Conservation (phyloP, 23 tunicate genomes). For the Trididemnum clinides region DNA sequence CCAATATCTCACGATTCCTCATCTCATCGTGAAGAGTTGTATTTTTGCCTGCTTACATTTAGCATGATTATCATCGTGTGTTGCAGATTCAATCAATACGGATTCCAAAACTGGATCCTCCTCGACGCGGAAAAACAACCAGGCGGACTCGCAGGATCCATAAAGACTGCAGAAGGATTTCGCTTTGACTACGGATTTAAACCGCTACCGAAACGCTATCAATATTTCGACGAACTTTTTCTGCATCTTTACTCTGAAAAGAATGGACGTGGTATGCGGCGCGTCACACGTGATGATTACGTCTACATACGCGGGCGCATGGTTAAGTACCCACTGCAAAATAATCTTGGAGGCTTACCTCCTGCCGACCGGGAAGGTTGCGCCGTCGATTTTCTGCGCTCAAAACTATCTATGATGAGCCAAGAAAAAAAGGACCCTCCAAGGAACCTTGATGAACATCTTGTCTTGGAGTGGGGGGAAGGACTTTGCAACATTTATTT, state of each 20-base stretch:
- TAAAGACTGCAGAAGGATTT: conserved; percentile 93
- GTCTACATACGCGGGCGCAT: conserved; percentile 42
- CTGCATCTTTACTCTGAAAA: conserved; percentile 4
- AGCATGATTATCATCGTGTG: background rate
- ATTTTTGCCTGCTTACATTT: background rate
- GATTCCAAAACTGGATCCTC: conserved; percentile 75
- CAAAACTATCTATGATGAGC: conserved; percentile 42
- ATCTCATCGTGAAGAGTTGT: background rate
- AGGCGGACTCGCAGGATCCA: conserved; percentile 94
- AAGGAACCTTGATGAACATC: conserved; percentile 66
- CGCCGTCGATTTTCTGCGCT: conserved; percentile 62
- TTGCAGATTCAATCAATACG: conserved; percentile 80
- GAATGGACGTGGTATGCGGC: conserved; percentile 16
- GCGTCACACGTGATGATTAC: conserved; percentile 4
- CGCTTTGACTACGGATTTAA: conserved; percentile 96
- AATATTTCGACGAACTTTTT: conserved; percentile 63
- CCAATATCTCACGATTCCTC: background rate
- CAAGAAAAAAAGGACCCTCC: background rate
- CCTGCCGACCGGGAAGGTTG: conserved; percentile 60
- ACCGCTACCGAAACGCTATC: conserved; percentile 69
- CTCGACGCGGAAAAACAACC: conserved; percentile 98
- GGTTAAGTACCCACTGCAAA: conserved; percentile 72
- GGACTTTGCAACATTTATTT: conserved; percentile 82
- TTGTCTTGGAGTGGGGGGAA: conserved; percentile 94
- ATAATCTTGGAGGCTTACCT: conserved; percentile 75